Conservation (phyloP, 2,113 vertebrate genomes). For the Neoarius graeffei region DNA sequence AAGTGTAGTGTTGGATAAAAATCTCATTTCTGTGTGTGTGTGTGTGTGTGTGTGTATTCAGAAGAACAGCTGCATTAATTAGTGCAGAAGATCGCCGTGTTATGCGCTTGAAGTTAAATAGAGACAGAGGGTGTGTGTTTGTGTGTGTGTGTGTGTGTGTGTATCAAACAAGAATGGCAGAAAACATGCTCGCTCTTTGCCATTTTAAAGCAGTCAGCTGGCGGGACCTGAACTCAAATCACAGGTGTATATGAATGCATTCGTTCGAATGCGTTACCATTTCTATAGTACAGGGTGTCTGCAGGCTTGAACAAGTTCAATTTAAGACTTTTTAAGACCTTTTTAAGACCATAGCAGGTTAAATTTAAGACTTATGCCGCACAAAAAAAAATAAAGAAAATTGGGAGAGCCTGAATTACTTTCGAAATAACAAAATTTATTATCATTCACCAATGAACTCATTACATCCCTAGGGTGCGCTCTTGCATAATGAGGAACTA, state of each 20-base stretch:
- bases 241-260: background rate
- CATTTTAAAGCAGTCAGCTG: background rate
- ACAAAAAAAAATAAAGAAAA: too few species aligned
- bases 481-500: too few species aligned
- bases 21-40: conserved; percentile 9
- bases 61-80: conserved; percentile 77
- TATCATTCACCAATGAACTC: too few species aligned
- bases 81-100: conserved; percentile 77
- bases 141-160: conserved; percentile 8
- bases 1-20: background rate
- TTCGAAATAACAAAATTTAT: too few species aligned
- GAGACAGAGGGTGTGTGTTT: conserved; percentile 68
- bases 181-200: conserved; percentile 24
- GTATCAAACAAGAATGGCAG: conserved; percentile 14
- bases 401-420: too few species aligned
- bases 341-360: too few species aligned
- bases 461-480: too few species aligned
- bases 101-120: conserved; percentile 71
- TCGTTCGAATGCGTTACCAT: background rate
- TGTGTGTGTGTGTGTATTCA: conserved; percentile 29
- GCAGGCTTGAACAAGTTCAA: too few species aligned
- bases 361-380: too few species aligned
- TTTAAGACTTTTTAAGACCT: too few species aligned
- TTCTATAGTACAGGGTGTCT: conserved; percentile 2
- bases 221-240: background rate